phyloP scores from a whole-genome alignment of 92 coral and sea anemone genomes.

The Umimayanthus chanpuru region DNA sequence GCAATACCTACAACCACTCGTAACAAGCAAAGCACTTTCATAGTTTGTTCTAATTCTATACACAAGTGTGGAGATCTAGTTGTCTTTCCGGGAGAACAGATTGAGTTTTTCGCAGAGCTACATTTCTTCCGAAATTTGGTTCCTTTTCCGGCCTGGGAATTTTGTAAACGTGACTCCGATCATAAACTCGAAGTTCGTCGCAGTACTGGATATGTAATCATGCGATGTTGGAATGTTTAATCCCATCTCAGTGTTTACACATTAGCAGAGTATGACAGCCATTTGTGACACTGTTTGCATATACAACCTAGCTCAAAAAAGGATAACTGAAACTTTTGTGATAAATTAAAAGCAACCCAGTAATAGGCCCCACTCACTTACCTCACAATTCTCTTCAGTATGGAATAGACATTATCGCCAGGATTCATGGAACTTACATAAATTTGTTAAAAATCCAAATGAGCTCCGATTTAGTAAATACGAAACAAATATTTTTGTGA shows the following conservation, averaged over 20 bases:
- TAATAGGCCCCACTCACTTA: too few relatives aligned
- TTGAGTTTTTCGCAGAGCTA: background rate
- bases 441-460: too few relatives aligned
- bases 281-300: background rate
- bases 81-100: background rate
- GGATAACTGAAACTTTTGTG: too few relatives aligned
- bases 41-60: too few relatives aligned
- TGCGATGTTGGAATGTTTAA: slow-evolving; percentile 27
- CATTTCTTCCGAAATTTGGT: background rate
- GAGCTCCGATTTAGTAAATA: too few relatives aligned
- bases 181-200: background rate
- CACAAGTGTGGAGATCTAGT: too few relatives aligned
- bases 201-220: background rate
- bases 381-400: too few relatives aligned
- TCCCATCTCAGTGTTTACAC: background rate
- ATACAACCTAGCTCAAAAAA: background rate
- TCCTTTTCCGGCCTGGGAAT: background rate
- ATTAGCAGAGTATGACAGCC: background rate
- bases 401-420: too few relatives aligned
- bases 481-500: too few relatives aligned
- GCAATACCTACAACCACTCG: background rate
- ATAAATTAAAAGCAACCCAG: too few relatives aligned
- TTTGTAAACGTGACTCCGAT: background rate
- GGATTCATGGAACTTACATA: too few relatives aligned
- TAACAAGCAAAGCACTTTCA: background rate